Percentiles rank a stretch among this genome's conserved stretches.
Conservation (phyloP, 23 tunicate genomes). For the Styela plicata region DNA sequence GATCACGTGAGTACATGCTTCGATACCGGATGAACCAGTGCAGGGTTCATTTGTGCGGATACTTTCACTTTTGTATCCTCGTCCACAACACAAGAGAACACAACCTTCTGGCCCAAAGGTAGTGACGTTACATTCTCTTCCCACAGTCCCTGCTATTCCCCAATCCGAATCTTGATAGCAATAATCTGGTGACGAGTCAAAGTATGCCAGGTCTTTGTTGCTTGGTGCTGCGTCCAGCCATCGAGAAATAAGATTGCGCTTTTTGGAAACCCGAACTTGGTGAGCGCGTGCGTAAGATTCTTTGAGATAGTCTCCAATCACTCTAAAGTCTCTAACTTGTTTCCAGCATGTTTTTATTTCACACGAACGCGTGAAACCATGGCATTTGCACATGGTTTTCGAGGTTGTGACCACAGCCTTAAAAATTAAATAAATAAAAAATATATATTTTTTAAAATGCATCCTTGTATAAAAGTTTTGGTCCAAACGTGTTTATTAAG, state of each 20-base stretch:
- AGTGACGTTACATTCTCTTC: not conserved
- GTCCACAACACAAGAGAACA: not conserved
- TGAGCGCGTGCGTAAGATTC: constrained; percentile 44
- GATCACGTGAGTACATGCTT: too few relatives aligned
- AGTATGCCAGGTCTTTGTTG: not conserved
- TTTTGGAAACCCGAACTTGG: constrained; percentile 38
- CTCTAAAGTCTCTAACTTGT: constrained; percentile 65
- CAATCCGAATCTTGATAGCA: not conserved
- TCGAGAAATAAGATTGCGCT: constrained; percentile 37
- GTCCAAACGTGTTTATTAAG: too few relatives aligned
- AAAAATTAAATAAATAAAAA: not conserved
- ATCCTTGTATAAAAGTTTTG: too few relatives aligned
- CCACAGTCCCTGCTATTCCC: not conserved
- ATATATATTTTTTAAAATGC: too few relatives aligned
- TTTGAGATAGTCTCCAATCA: constrained; percentile 62
- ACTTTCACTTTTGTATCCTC: not conserved
- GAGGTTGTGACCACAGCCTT: constrained; percentile 58
- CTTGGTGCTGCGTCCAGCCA: not conserved
- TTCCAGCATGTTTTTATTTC: constrained; percentile 88
- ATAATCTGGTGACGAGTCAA: not conserved
- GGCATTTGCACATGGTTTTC: constrained; percentile 78
- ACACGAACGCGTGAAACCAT: constrained; percentile 83
- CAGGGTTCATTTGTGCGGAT: not conserved
- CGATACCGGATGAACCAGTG: too few relatives aligned
- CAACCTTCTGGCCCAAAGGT: not conserved